These are phyloP conservation scores for Ctenodactylus gundi DNA, from an alignment of 2,113 vertebrate species.

Conservation along the genomic window DNA sequence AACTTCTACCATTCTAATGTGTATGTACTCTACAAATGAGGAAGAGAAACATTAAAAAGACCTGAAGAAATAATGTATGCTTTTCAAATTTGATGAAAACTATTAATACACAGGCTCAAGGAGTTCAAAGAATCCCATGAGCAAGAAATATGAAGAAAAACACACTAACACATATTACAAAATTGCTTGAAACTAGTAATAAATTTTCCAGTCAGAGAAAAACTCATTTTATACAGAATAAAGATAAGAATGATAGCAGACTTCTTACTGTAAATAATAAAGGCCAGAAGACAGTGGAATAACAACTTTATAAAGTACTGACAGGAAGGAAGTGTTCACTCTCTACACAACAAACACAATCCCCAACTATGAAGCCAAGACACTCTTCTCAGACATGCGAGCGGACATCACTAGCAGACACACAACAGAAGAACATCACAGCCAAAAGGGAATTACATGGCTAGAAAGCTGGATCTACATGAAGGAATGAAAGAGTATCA, in stretches of 20 bases:
- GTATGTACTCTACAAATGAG: background rate
- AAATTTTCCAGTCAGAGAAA: background rate
- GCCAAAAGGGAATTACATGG: slow-evolving; percentile 19
- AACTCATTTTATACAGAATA: background rate
- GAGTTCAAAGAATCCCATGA: background rate
- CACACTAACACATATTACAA: background rate
- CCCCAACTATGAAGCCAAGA: background rate
- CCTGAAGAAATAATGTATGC: background rate
- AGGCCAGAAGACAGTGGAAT: background rate
- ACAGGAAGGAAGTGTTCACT: background rate
- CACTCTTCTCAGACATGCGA: background rate
- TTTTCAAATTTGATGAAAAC: background rate
- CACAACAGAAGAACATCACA: background rate
- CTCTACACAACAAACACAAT: background rate
- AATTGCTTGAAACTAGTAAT: background rate
- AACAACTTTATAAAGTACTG: background rate
- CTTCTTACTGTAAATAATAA: background rate
- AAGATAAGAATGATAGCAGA: background rate
- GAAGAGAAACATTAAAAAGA: background rate
- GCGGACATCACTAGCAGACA: background rate
- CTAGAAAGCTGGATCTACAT: background rate
- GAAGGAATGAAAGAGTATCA: background rate
- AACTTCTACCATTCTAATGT: background rate
- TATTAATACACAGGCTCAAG: background rate
- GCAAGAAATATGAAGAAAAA: background rate